These are phyloP conservation scores for Diceros bicornis DNA, from an alignment of 2,797 vertebrate genomes.

Conservation along the genomic window DNA sequence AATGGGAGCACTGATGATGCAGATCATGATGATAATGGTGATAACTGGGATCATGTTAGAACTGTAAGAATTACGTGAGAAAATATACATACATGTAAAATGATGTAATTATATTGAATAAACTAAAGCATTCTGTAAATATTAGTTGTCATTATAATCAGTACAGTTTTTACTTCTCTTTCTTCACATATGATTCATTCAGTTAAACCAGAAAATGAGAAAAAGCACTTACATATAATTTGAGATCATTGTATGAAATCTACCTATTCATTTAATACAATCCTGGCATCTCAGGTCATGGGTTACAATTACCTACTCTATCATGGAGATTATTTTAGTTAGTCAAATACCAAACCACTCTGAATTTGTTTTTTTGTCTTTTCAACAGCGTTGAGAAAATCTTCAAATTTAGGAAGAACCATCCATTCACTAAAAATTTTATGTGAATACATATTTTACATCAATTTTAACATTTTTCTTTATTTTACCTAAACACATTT, in stretches of 20 bases:
- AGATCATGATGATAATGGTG: background rate
- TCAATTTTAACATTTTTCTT: background rate
- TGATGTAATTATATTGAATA: background rate
- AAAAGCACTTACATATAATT: background rate
- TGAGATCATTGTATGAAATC: background rate
- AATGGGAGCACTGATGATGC: background rate
- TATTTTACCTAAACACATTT: background rate
- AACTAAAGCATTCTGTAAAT: background rate
- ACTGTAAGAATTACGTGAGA: background rate
- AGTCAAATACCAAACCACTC: background rate
- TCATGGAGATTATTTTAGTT: background rate
- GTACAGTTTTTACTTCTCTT: background rate
- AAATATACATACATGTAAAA: background rate
- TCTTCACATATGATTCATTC: background rate
- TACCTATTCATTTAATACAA: background rate
- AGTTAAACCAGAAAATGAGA: constrained; percentile 19
- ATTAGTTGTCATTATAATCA: background rate
- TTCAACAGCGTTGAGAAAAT: background rate
- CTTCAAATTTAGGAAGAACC: background rate
- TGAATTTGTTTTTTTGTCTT: background rate
- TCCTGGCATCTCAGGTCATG: background rate
- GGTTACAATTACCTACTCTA: background rate
- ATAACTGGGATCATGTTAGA: background rate
- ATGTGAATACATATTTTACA: background rate
- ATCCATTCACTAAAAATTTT: background rate